Base-by-base conservation (phyloP, 2,797 vertebrate genomes). In the Acomys russatus region DNA sequence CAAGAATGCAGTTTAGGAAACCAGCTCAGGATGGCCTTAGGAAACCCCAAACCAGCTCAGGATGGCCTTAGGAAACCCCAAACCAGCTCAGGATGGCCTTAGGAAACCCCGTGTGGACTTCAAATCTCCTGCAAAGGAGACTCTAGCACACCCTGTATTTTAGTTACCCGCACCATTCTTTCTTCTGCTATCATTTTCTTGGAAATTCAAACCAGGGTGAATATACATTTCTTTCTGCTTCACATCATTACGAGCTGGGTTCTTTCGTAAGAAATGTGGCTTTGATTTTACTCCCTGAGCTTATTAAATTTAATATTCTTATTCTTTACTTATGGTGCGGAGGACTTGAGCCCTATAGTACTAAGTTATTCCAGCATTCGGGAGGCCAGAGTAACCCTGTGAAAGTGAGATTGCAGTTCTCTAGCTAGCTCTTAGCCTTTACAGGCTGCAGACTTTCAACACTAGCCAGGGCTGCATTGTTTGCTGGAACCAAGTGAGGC, bases 401-500 rank as follows among this genome's bases (percentile, higher is more conserved):
- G 90, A 90, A 95, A 80, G 90, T 88, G 90, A 97, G 88, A 71
- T 92, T 96, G 94, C 93, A 92, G 84, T 95, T 73, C 61, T 56
- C 73, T 59, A 85, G 94, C 88, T 87, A 92, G 95, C 85, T 95
- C 70, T 64, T 68, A 93, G 95, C 84, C 74, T 68, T 38, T 18
- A 35, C 95, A 74, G 49, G 14, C 97, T 66, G 84, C 79, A 88
- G 87, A 92, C 11, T 97, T 97, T 96, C 91, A 94, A 68, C 92
- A 92, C 74, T 78, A 90, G 96, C 98, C 97, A 95, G 93, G 83
- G 89, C 96, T 98, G 96, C 97, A 96, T 96, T 98, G 98, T 96
- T 98, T 95, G 10, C 84, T 94, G 91, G 97, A 98, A 98, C 96
- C 12, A 66, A 98, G 96, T 94, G 96, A 98, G 97, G 98, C 98